A percentile compares a stretch with the other conserved stretches of the same genome.
phyloP scores from a whole-genome alignment of 2,888 invertebrate species.

The Pycnomerus fuliginosus region DNA sequence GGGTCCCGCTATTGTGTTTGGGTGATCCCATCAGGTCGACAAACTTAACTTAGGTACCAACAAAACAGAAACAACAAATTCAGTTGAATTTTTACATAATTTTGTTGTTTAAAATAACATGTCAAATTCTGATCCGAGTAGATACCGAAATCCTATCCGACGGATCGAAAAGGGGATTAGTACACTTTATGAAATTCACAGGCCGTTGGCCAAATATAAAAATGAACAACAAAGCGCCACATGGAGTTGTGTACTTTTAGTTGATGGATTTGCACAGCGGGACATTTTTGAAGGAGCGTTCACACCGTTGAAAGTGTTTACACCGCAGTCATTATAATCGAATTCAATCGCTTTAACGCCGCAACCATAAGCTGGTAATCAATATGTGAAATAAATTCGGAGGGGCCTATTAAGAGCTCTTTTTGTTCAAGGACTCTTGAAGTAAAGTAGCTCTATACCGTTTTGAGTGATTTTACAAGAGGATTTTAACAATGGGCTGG shows the following conservation, averaged over 20 bases:
- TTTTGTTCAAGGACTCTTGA: constrained; percentile 9
- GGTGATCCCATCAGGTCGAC: background rate
- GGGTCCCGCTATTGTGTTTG: constrained; percentile 2
- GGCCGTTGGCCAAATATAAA: constrained; percentile 21
- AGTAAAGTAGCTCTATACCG: constrained; percentile 7
- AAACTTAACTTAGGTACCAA: background rate
- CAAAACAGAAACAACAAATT: background rate
- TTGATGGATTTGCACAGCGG: constrained; percentile 48
- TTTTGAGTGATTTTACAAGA: constrained; percentile 11
- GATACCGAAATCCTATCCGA: constrained; percentile 1
- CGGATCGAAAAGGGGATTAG: constrained; percentile 13
- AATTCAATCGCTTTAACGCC: constrained; percentile 1
- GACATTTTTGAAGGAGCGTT: constrained; percentile 23
- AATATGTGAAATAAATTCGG: constrained; percentile 8
- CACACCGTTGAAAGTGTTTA: background rate
- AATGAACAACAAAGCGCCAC: constrained; percentile 37
- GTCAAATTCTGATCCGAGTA: background rate
- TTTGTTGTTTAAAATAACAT: background rate
- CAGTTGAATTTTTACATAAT: background rate
- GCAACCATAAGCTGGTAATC: constrained; percentile 9
- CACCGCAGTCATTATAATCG: too few relatives aligned
- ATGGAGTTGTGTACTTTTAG: constrained; percentile 33
- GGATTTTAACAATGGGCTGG: constrained; percentile 26
- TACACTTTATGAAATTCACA: constrained; percentile 12
- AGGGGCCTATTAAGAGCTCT: background rate